phyloP scores from a whole-genome alignment of 2,797 vertebrate genomes.

The Mormyrus hasselquistii region DNA sequence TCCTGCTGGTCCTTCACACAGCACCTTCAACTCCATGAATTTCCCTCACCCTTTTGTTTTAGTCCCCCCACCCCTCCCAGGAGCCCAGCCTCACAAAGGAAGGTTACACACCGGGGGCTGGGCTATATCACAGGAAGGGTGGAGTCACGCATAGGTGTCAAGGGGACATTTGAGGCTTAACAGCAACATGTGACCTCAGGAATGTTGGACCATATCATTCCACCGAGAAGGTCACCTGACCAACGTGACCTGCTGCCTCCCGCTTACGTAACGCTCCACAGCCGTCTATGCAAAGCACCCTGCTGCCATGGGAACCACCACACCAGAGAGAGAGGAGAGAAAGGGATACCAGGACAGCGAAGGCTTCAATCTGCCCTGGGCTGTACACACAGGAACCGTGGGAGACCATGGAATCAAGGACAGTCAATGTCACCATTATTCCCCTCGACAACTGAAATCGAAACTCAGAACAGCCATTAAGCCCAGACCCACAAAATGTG shows the following conservation, averaged over 20 bases:
- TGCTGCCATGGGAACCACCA: not conserved
- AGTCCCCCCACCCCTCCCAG: not conserved
- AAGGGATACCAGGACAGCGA: not conserved
- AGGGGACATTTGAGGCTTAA: not conserved
- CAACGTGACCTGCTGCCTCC: not conserved
- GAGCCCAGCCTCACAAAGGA: not conserved
- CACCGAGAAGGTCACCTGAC: not conserved
- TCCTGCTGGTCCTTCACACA: not conserved
- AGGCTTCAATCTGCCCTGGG: not conserved
- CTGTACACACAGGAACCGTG: not conserved
- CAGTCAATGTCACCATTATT: not conserved
- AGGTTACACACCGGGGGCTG: not conserved
- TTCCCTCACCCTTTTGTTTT: not conserved
- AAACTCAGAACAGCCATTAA: not conserved
- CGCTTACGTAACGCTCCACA: not conserved
- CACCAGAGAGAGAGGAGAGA: not conserved
- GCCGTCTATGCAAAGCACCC: not conserved
- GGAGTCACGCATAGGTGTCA: not conserved
- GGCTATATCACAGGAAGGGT: not conserved
- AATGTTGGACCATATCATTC: not conserved
- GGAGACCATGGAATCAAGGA: not conserved
- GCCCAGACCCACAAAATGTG: not conserved
- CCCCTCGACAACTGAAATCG: not conserved
- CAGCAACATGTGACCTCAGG: not conserved
- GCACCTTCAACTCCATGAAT: not conserved